Evolutionary conservation across 2,797 vertebrate genomes (phyloP).

Genomic region (Botia kubotai): DNA sequence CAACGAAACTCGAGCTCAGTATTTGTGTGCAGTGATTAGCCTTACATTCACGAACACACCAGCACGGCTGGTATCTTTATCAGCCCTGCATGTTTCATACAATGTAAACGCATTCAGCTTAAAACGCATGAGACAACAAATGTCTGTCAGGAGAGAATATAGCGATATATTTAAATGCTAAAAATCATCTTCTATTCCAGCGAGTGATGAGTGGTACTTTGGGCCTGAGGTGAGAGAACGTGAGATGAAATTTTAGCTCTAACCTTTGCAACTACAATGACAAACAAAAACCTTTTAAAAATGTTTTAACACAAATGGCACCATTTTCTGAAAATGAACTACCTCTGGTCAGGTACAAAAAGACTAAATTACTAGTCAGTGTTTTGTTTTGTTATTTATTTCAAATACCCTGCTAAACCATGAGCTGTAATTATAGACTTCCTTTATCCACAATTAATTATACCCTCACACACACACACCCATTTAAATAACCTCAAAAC

Average conservation of each 20-base stretch:
- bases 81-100: no score
- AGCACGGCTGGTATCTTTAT: no score
- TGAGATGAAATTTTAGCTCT: background rate
- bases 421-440: slow-evolving; percentile 22
- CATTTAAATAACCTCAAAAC: background rate
- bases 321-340: slow-evolving; percentile 12
- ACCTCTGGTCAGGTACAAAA: background rate
- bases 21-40: no score
- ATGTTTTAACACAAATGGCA: background rate
- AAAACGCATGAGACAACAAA: no score
- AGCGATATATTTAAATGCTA: no score
- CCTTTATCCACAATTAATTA: slow-evolving; percentile 21
- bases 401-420: background rate
- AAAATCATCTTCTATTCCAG: no score
- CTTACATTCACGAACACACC: no score
- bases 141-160: no score
- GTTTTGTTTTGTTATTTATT: slow-evolving; percentile 7
- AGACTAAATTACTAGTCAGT: slow-evolving; percentile 26
- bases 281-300: background rate
- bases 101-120: no score
- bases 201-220: no score
- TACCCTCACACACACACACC: background rate
- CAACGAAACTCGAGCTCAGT: no score
- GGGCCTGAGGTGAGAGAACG: no score
- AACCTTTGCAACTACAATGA: background rate